Conservation (phyloP, 2,888 invertebrate genomes). For the Bedellia somnulentella region DNA sequence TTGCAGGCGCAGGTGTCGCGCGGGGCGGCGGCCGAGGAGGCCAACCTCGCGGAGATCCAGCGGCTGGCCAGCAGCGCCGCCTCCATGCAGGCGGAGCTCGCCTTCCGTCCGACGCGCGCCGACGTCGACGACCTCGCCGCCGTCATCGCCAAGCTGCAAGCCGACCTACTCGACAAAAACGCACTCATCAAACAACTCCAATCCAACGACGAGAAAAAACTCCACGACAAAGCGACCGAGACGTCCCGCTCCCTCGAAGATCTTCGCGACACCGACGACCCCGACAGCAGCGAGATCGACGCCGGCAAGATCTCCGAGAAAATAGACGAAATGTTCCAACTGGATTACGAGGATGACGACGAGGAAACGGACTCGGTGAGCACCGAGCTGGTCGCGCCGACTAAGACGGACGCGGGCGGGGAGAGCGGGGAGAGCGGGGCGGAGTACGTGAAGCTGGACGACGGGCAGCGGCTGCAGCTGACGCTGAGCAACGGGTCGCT, state of each 20-base stretch:
- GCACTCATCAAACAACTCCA: slow-evolving; percentile 18
- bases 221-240: slow-evolving; percentile 15
- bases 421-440: slow-evolving; percentile 11
- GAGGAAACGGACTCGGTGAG: slow-evolving; percentile 40
- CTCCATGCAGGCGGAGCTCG: slow-evolving; percentile 59
- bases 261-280: slow-evolving; percentile 9
- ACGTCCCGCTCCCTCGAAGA: slow-evolving; percentile 20
- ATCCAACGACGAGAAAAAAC: slow-evolving; percentile 13
- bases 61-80: slow-evolving; percentile 47
- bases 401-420: slow-evolving; percentile 9
- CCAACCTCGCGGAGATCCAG: slow-evolving; percentile 60
- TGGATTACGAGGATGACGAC: slow-evolving; percentile 38
- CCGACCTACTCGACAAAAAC: slow-evolving; percentile 23
- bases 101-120: slow-evolving; percentile 59
- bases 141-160: slow-evolving; percentile 27
- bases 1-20: slow-evolving; percentile 37
- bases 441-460: slow-evolving; percentile 29
- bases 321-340: slow-evolving; percentile 50
- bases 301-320: slow-evolving; percentile 38
- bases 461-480: slow-evolving; percentile 25
- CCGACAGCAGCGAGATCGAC: slow-evolving; percentile 20
- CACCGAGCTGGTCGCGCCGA: slow-evolving; percentile 26
- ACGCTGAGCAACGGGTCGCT: slow-evolving; percentile 55
- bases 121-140: slow-evolving; percentile 59
- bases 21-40: slow-evolving; percentile 55